Percentiles rank a stretch among this genome's conserved stretches.
These are phyloP conservation scores for Motacilla tschutschensis DNA, from an alignment of 2,113 vertebrate species.

Conservation along the genomic window DNA sequence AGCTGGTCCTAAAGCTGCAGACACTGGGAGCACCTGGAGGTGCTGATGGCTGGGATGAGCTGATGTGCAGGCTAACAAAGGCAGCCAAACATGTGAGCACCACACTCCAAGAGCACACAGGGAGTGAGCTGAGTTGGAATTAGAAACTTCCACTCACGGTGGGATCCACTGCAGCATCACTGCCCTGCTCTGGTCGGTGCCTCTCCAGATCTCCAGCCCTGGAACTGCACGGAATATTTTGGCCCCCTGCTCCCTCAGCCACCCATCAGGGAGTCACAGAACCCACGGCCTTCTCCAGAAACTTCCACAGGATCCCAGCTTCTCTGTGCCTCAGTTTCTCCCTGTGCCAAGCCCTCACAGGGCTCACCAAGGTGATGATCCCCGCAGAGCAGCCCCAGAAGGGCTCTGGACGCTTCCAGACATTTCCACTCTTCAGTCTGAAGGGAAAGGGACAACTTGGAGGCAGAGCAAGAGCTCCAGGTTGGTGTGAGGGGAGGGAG, in stretches of 20 bases:
- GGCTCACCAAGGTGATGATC: rapidly evolving
- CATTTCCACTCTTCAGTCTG: not conserved
- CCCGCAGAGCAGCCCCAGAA: not conserved
- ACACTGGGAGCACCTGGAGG: not conserved
- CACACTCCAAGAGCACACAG: not conserved
- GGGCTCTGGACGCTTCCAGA: not conserved
- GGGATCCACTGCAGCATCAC: not conserved
- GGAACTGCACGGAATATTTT: rapidly evolving
- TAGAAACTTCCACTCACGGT: rapidly evolving
- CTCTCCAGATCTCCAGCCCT: not conserved
- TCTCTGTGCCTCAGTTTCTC: not conserved
- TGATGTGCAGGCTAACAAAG: not conserved
- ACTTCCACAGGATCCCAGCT: not conserved
- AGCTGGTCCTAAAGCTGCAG: not conserved
- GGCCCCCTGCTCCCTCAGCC: not conserved
- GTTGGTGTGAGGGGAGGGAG: not conserved
- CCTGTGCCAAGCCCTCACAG: not conserved
- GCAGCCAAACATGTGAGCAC: not conserved
- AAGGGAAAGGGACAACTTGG: not conserved
- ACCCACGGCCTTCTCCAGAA: not conserved
- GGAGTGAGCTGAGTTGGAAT: not conserved
- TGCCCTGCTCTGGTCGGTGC: not conserved
- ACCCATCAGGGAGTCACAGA: not conserved
- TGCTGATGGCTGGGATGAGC: not conserved
- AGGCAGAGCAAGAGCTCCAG: not conserved